Base-by-base conservation (phyloP, 2,113 vertebrate genomes). In the Triplophysa siluroides region DNA sequence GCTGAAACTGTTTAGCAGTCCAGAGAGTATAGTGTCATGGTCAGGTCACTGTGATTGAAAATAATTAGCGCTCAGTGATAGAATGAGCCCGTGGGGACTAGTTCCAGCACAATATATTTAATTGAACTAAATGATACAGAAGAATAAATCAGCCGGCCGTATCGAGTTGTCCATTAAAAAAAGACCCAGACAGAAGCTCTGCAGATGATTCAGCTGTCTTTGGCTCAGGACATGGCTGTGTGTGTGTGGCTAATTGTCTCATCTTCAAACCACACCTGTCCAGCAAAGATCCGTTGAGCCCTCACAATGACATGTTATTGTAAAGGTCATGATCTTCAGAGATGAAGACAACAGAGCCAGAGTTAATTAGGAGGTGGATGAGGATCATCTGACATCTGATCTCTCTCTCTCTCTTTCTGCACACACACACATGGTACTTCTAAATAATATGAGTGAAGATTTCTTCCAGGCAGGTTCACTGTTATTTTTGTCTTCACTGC, bases 21-120 rank as follows among this genome's bases (percentile, higher is more conserved):
- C 73, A 78, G 74, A 64, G 78, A 67, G 26, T 71, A 14, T 45
- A 24, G 45, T 74, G 74, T 78, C 43, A 58, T 19, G n/a, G 75
- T 73, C 82, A 70, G 68, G 77, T 33, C 45, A 81, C 61, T 87
- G 68, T 86, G 78, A 86, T 80, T 64, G 86, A 86, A 80, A 80
- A 84, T 89, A 90, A 92, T 92, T 91, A 91, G 88, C 81, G 54
- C 79, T 70, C n/a, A 1, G 83, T 83, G 85, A 89, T 87, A 88
- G 89, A 86, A 83, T 21, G 14, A 80, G 76, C 62, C 90, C 82
- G 75, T 12, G 14, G 88, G 88, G 90, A 91, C 86, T 87, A 78
- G 81, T 91, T 85, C 83, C 72, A 84, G 87, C 85, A 86, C 87
- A 91, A 89, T 91, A 91, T 90, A 89, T 91, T 89, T 90, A 91